These are phyloP conservation scores for Panagrolaimus sp. DNA, from an alignment of 1,140 invertebrate genomes.

Conservation along the genomic window DNA sequence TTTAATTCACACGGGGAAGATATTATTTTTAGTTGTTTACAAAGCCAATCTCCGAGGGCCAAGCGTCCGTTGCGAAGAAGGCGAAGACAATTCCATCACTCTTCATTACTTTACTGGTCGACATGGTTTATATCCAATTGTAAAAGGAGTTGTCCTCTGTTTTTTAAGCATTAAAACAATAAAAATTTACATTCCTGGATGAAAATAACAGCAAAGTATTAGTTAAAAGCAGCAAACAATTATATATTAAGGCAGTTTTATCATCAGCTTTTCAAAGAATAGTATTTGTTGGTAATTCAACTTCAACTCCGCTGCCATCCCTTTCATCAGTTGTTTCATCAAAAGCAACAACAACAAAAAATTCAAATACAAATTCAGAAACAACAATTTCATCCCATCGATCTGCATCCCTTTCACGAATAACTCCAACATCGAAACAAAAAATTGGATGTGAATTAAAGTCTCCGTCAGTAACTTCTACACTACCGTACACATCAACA, in stretches of 20 bases:
- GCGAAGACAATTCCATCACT: constrained; percentile 53
- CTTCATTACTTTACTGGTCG: constrained; percentile 60
- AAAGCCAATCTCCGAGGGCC: constrained; percentile 52
- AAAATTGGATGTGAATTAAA: no score
- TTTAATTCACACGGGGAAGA: no score
- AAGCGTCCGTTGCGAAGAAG: constrained; percentile 58
- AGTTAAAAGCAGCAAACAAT: no score
- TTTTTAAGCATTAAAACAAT: no score
- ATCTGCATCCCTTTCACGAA: not conserved
- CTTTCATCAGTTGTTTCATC: not conserved
- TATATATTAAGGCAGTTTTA: not conserved
- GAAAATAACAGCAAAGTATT: no score
- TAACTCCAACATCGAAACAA: not conserved
- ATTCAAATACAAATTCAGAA: not conserved
- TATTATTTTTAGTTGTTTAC: constrained; percentile 32
- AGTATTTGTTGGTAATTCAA: not conserved
- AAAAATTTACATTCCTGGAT: no score
- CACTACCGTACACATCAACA: not conserved
- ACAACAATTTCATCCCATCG: constrained; percentile 6
- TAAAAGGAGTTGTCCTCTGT: no score
- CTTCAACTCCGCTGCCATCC: not conserved
- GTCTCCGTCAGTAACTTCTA: not conserved
- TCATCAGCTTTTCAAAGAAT: constrained; percentile 1
- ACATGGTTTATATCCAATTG: constrained; percentile 59
- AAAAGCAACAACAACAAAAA: no score